phyloP scores from a whole-genome alignment of 2,888 invertebrate species.

The Ophraella communa region DNA sequence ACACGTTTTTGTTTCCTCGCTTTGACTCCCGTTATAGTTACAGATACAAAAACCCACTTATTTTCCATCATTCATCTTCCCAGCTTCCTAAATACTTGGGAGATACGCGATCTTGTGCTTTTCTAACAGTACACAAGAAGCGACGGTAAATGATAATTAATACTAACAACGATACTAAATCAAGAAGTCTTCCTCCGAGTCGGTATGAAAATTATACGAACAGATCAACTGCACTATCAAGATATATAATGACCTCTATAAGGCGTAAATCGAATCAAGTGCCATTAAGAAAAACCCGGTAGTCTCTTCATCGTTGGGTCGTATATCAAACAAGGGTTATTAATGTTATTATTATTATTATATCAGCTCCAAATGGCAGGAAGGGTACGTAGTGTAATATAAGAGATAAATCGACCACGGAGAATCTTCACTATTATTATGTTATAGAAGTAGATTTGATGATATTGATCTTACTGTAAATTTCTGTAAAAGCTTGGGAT shows the following conservation, averaged over 20 bases:
- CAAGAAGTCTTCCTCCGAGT: constrained; percentile 18
- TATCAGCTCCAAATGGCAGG: constrained; percentile 11
- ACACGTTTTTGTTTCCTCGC: neutral
- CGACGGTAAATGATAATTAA: constrained; percentile 28
- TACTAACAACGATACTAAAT: constrained; percentile 27
- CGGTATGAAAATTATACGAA: constrained; percentile 34
- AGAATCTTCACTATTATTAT: neutral
- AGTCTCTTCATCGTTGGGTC: constrained; percentile 41
- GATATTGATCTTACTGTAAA: too few relatives aligned
- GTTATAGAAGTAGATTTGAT: too few relatives aligned
- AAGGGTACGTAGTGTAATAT: constrained; percentile 1
- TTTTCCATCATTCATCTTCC: neutral
- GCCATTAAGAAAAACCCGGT: constrained; percentile 47
- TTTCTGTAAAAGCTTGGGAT: too few relatives aligned
- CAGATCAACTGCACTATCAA: constrained; percentile 28
- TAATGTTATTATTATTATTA: constrained; percentile 22
- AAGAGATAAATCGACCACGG: constrained; percentile 3
- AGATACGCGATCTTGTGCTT: constrained; percentile 15
- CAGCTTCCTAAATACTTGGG: neutral
- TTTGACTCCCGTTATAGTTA: neutral
- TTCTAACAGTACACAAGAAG: constrained; percentile 12
- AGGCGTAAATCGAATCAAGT: constrained; percentile 34
- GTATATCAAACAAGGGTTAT: constrained; percentile 32
- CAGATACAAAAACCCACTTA: neutral
- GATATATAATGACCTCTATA: constrained; percentile 34